Evolutionary conservation across 2,113 vertebrate species (phyloP), one percentile per base, ranked within the genome.

Genomic region (Corynorhinus townsendii): DNA sequence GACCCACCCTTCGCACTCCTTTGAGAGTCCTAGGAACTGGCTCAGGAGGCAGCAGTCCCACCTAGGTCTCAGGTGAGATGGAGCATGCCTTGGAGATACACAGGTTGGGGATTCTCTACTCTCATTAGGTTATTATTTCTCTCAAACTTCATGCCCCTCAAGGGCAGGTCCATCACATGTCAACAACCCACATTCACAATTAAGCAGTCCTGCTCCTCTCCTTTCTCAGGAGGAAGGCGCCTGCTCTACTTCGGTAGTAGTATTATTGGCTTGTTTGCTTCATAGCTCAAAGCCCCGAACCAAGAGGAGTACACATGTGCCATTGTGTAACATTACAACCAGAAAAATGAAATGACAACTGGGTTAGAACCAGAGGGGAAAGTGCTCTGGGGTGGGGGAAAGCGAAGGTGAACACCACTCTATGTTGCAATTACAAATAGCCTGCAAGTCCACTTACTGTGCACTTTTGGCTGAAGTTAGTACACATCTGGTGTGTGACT

Each of bases 21-120:
- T 12, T 22, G 92, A 94, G 66, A 69, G 47, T 20, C 54, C 90
- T 11, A 22, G 91, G n/a, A 77, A 62, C 56, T 11, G 56, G 47
- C 77, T 72, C 30, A 52, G 76, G 43, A 82, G n/a, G 49, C 66
- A 91, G 83, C 26, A 35, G 49, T 5, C 26, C 20, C 22, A 26
- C 35, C 17, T 7, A 2, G 20, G 2, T 0, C 1, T 45, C 15
- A 17, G 15, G 9, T 45, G 43, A 47, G 30, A 28, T 17, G 11
- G 26, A n/a, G 30, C 6, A 10, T 30, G 30, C 20, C n/a, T 38
- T 24, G n/a, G n/a, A 43, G 86, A 68, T 5, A 73, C 7, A 4
- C 1, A 0, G 20, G 10, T 7, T 19, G 11, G 24, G 16, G 8
- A 30, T n/a, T 17, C 38, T 81, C 38, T 35, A 14, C 9, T 26